Evolutionary conservation across 1,140 invertebrate genomes (phyloP), one percentile per base, ranked within the genome.

Genomic region (Caenorhabditis brenneri): DNA sequence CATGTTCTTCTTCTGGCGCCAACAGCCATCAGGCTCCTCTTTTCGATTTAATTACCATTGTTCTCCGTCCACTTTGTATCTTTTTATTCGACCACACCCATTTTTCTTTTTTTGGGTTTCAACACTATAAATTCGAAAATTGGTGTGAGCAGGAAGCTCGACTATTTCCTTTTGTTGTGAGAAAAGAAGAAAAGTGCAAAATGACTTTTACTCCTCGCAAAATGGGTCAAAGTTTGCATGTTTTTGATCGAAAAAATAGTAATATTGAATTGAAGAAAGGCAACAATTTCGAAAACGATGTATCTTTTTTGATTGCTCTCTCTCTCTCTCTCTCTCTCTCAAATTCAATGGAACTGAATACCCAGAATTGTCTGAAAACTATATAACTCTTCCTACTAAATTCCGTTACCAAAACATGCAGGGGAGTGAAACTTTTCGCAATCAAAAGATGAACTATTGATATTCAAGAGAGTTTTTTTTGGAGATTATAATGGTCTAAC

Each of bases 111-210:
- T 74, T 74, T n/a, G 12, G 65, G 33, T 74, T 36, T 46, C n/a
- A 12, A 42, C n/a, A 42, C 36, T 22, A 27, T 22, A 27, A 27
- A 27, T 55, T 55, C 27, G 36, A 42, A 74, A 42, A 74, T 22
- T 74, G 19, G 36, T 22, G 36, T 12, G 29, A 39, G 29, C 33
- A 42, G 36, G 36, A 74, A 42, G n/a, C 36, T 33, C 10, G 65
- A 42, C 65, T 65, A 65, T 65, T 74, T 74, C 65, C 36, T 74
- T 27, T 74, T 74, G 53, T 74, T 42, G 39, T 42, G 5, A 6
- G 65, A 39, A 39, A 74, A 74, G 36, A 74, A n/a, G 65, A 42
- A 42, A 74, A 74, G 36, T 74, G 36, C 65, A 74, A 74, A 46
- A 12, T 46, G 65, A 74, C 33, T 74, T 74, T 74, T 12, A 42